These are phyloP conservation scores for Aphelinus atriplicis DNA, from an alignment of 1,140 invertebrate species.

Conservation along the genomic window DNA sequence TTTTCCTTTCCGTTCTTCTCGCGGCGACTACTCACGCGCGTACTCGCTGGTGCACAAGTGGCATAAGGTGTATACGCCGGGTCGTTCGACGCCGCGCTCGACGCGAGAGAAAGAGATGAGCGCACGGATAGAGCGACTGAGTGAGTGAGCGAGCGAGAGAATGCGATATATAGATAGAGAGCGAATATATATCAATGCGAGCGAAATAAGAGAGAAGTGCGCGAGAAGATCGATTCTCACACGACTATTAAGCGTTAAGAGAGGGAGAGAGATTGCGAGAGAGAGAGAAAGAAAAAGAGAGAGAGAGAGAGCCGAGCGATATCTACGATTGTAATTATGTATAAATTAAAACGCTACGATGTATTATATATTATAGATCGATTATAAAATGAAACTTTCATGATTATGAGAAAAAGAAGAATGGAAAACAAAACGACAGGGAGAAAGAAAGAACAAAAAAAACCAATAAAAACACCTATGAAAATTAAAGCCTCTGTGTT, in stretches of 20 bases:
- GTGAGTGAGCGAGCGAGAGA: background rate
- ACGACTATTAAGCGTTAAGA: slow-evolving; percentile 58
- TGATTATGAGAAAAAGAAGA: slow-evolving; percentile 62
- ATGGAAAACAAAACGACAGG: too few species aligned
- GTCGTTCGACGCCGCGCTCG: slow-evolving; percentile 3
- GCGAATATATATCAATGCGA: background rate
- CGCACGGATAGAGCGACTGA: background rate
- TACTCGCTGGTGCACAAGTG: background rate
- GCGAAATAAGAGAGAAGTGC: slow-evolving; percentile 12
- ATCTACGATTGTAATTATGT: slow-evolving; percentile 66
- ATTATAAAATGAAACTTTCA: slow-evolving; percentile 66
- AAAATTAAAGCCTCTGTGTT: slow-evolving; percentile 51
- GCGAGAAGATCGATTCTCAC: slow-evolving; percentile 50
- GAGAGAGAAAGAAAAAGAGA: slow-evolving; percentile 44
- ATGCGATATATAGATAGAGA: background rate
- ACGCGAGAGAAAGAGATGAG: slow-evolving; percentile 21
- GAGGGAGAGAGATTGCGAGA: slow-evolving; percentile 40
- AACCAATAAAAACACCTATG: slow-evolving; percentile 55
- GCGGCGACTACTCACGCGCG: slow-evolving; percentile 35
- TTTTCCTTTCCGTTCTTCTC: slow-evolving; percentile 39
- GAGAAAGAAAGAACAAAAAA: slow-evolving; percentile 15
- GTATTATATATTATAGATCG: slow-evolving; percentile 66
- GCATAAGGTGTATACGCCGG: slow-evolving; percentile 10
- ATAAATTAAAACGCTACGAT: slow-evolving; percentile 63
- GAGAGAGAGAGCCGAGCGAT: slow-evolving; percentile 51